Conservation (phyloP, 1,140 invertebrate species). For the Teleogryllus occipitalis region DNA sequence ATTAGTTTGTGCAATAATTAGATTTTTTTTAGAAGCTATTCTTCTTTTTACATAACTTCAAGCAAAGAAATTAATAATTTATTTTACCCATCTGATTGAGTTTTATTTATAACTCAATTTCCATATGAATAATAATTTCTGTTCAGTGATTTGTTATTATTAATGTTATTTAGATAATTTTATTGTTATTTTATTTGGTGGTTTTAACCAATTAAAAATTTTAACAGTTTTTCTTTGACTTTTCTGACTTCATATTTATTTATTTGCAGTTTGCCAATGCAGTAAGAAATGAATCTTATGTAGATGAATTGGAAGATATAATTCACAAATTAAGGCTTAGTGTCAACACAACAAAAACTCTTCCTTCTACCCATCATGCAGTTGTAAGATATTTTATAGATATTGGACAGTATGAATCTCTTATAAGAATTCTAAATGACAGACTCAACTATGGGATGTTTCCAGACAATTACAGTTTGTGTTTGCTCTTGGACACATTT, state of each 20-base stretch:
- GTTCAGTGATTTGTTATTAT: not conserved
- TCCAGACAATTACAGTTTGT: conserved; percentile 66
- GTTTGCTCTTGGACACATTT: conserved; percentile 74
- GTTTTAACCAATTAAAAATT: too few relatives aligned
- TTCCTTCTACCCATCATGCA: conserved; percentile 75
- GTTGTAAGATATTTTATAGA: conserved; percentile 59
- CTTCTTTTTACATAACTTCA: too few relatives aligned
- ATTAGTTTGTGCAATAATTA: too few relatives aligned
- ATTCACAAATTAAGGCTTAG: conserved; percentile 60
- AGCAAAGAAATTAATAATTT: too few relatives aligned
- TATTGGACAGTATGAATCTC: conserved; percentile 45
- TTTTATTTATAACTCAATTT: too few relatives aligned
- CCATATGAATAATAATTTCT: not conserved
- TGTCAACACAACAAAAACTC: conserved; percentile 53
- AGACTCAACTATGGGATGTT: conserved; percentile 85
- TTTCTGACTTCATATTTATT: not conserved
- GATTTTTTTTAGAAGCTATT: too few relatives aligned
- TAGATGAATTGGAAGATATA: conserved; percentile 60
- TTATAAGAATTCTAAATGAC: conserved; percentile 67
- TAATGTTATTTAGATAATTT: too few relatives aligned
- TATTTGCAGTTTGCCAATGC: conserved; percentile 49
- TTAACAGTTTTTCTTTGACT: not conserved
- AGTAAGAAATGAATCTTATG: conserved; percentile 37
- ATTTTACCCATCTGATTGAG: too few relatives aligned
- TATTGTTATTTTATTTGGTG: too few relatives aligned